These are phyloP conservation scores for Chroicocephalus ridibundus DNA, from an alignment of 2,113 vertebrate species.

Conservation along the genomic window DNA sequence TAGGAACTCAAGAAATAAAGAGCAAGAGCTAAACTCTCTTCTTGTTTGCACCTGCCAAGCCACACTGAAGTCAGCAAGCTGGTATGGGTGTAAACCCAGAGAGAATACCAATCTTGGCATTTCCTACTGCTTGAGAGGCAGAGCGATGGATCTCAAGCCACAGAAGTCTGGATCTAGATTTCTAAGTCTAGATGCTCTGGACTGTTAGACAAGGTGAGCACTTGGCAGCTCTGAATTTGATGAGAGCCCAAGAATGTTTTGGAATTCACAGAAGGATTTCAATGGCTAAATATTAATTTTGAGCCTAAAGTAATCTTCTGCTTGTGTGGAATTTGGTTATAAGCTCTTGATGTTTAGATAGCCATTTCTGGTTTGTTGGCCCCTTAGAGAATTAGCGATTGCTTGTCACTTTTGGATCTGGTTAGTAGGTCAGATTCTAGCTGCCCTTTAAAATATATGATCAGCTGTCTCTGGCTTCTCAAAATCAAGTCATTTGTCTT, in stretches of 20 bases:
- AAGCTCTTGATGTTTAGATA: not conserved
- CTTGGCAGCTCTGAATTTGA: not conserved
- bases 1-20: not conserved
- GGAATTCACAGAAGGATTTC: not conserved
- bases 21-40: conserved; percentile 3
- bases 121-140: not conserved
- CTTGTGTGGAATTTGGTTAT: not conserved
- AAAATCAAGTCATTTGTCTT: conserved; percentile 43
- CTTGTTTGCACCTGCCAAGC: conserved; percentile 46
- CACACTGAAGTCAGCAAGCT: conserved; percentile 4
- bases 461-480: conserved; percentile 20
- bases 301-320: not conserved
- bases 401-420: not conserved
- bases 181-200: not conserved
- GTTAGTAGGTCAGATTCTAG: conserved; percentile 22
- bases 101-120: conserved; percentile 45
- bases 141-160: not conserved
- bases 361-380: not conserved
- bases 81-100: not conserved
- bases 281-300: not conserved
- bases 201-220: not conserved
- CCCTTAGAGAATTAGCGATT: not conserved
- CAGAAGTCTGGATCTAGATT: not conserved
- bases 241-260: not conserved
- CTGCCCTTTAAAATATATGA: conserved; percentile 19